Evolutionary conservation across 2,113 vertebrate genomes (phyloP).

Genomic region (Gallinago jamesoni): DNA sequence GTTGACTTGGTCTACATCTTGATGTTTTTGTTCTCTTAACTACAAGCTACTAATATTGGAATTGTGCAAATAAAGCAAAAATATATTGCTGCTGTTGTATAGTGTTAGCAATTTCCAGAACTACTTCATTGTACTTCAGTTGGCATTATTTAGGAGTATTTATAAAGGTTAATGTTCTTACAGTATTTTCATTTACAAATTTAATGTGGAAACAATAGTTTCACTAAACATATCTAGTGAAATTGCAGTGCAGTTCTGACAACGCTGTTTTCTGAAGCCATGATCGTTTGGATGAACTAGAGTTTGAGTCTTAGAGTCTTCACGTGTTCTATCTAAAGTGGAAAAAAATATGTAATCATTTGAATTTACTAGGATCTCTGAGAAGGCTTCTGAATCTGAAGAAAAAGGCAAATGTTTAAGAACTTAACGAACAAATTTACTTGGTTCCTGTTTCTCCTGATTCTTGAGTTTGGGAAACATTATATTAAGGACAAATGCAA

Average conservation of each 20-base stretch:
- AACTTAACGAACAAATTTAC: not conserved
- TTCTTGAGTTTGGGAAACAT: not conserved
- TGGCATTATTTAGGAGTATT: not conserved
- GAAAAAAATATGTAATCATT: not conserved
- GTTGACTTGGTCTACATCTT: not conserved
- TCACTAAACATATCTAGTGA: not conserved
- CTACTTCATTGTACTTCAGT: not conserved
- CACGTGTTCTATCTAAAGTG: not conserved
- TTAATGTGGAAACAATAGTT: not conserved
- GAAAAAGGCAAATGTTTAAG: not conserved
- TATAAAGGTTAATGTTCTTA: not conserved
- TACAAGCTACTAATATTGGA: not conserved
- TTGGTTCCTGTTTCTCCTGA: not conserved
- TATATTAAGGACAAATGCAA: not conserved
- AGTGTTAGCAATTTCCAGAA: not conserved
- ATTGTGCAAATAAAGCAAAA: not conserved
- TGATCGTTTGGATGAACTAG: fast-evolving
- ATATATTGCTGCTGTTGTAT: not conserved
- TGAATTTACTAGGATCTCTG: not conserved
- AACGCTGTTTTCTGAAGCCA: not conserved
- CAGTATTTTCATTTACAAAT: not conserved
- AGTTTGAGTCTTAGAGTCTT: not conserved
- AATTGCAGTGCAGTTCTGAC: not conserved
- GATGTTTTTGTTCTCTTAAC: not conserved
- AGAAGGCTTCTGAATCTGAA: not conserved